Evolutionary conservation across 23 tunicate genomes (phyloP), one percentile per base, ranked within the genome.

Genomic region (Botrylloides violaceus): DNA sequence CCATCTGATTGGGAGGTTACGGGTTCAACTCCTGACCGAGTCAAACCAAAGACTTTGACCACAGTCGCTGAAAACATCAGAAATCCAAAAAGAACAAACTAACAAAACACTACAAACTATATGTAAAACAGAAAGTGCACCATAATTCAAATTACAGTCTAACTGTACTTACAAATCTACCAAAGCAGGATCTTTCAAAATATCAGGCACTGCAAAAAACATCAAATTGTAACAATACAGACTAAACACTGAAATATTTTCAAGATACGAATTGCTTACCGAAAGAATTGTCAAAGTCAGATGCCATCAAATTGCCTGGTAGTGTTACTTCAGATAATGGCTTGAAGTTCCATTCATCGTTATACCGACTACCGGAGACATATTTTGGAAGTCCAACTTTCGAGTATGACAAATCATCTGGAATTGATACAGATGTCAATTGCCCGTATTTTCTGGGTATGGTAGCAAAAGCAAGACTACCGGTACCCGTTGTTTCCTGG

Each of bases 131-230:
- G n/a, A n/a, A n/a, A n/a, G n/a, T n/a, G n/a, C n/a, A n/a, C n/a
- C 18, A 47, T 47, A 12, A 47, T 47, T 47, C 18, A 47, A 47
- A 47, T 47, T 12, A 47, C 18, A 47, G 18, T 47, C 28, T 21
- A 22, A 59, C 18, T 25, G 29, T 27, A 63, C 70, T 63, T 9
- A 63, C 70, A 12, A 63, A 63, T 63, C 70, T 3, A 63, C 70
- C 4, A 63, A 25, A 31, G 29, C 70, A 63, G 70, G 70, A 31
- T 63, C 70, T 33, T 63, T 9, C 70, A 63, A 63, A 25, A 63
- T 7, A 63, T 63, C 33, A 3, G 70, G 70, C 26, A 63, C 70
- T 63, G 33, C 3, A 63, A 63, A 3, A 4, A 31, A 58, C n/a
- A n/a, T n/a, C 23, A 58, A 58, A 23, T 47, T 47, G 55, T 12